Evolutionary conservation across 2,113 vertebrate species (phyloP).

Genomic region (Pangasianodon hypophthalmus): DNA sequence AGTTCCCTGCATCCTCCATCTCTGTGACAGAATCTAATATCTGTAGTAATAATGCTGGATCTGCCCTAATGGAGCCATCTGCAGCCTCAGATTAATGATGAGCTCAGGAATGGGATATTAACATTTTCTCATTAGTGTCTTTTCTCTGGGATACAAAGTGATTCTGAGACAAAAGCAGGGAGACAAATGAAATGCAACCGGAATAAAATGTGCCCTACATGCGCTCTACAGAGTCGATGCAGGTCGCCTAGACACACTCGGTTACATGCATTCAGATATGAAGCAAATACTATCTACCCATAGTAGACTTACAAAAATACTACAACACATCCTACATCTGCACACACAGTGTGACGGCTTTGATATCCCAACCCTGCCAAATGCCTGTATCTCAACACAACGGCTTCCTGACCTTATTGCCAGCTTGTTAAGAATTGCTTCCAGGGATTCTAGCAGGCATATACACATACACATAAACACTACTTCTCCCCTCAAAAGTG

Average conservation of each 20-base stretch:
- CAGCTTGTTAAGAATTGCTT: slow-evolving; percentile 5
- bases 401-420: not conserved
- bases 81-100: slow-evolving; percentile 71
- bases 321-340: not conserved
- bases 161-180: slow-evolving; percentile 7
- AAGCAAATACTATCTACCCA: slow-evolving; percentile 18
- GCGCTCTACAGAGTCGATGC: not conserved
- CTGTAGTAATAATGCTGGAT: slow-evolving; percentile 72
- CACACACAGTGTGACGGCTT: not conserved
- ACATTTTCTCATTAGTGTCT: slow-evolving; percentile 66
- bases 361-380: not conserved
- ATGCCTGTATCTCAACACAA: not conserved
- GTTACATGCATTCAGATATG: not conserved
- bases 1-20: slow-evolving; percentile 54
- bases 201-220: slow-evolving; percentile 33
- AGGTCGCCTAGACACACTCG: not conserved
- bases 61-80: slow-evolving; percentile 69
- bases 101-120: slow-evolving; percentile 71
- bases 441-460: not conserved
- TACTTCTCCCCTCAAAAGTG: not conserved
- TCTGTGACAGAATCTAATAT: slow-evolving; percentile 72
- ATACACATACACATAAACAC: not conserved
- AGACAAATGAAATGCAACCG: slow-evolving; percentile 29
- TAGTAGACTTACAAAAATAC: not conserved
- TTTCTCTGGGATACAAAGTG: slow-evolving; percentile 14